These are phyloP conservation scores for Montipora efflorescens DNA, from an alignment of 64 coral and sea anemone species.

Conservation along the genomic window DNA sequence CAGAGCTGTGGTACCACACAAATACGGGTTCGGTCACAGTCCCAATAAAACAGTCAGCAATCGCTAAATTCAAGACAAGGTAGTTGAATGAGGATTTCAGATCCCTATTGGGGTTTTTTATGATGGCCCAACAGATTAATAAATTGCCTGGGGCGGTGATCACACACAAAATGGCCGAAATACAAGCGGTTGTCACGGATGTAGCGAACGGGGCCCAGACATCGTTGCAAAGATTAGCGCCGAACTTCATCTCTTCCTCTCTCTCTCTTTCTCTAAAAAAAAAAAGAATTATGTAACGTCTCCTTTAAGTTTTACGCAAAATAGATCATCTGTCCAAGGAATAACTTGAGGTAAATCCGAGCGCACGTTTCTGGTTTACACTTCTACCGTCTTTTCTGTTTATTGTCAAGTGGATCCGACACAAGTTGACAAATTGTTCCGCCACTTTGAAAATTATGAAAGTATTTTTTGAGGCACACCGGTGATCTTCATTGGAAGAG, in stretches of 20 bases:
- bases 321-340: too few relatives aligned
- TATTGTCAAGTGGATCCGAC: too few relatives aligned
- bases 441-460: too few relatives aligned
- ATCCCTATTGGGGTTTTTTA: constrained; percentile 74
- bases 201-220: constrained; percentile 56
- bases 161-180: constrained; percentile 67
- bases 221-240: constrained; percentile 49
- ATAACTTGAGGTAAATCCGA: too few relatives aligned
- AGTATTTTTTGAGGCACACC: too few relatives aligned
- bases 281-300: too few relatives aligned
- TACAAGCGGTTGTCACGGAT: constrained; percentile 71
- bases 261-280: too few relatives aligned
- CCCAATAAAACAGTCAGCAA: constrained; percentile 75
- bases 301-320: too few relatives aligned
- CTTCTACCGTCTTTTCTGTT: too few relatives aligned
- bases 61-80: constrained; percentile 83
- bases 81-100: constrained; percentile 87
- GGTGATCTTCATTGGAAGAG: too few relatives aligned
- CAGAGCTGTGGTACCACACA: constrained; percentile 77
- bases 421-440: too few relatives aligned
- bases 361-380: too few relatives aligned
- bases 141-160: constrained; percentile 84
- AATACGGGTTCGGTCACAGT: constrained; percentile 84
- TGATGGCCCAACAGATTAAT: constrained; percentile 74
- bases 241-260: constrained; percentile 56